A percentile compares a stretch with the other conserved stretches of the same genome.
Conservation (phyloP, 2,797 vertebrate species). For the Schizopygopsis malacanthus region DNA sequence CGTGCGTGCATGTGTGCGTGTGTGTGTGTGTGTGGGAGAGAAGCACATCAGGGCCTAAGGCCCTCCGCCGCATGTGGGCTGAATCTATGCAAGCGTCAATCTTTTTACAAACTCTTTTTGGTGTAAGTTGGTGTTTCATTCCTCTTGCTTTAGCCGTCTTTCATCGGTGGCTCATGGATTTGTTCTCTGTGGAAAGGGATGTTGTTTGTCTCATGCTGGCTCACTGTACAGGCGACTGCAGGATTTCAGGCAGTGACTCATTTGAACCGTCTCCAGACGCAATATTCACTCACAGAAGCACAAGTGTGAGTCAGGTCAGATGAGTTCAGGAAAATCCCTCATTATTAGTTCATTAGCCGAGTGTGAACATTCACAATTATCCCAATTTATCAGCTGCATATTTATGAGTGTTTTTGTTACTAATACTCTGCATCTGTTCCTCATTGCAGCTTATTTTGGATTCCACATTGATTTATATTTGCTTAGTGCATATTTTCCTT, state of each 20-base stretch:
- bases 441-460: neutral
- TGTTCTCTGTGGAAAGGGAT: slow-evolving; percentile 4
- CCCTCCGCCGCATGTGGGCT: slow-evolving; percentile 47
- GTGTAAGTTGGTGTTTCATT: neutral
- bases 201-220: neutral
- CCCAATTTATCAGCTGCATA: neutral
- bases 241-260: neutral
- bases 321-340: neutral
- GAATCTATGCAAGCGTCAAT: slow-evolving; percentile 23
- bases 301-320: neutral
- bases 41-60: slow-evolving; percentile 45
- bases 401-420: neutral
- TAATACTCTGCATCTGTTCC: neutral
- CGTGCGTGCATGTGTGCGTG: slow-evolving; percentile 21
- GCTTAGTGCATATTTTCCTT: neutral
- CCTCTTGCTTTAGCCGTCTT: neutral
- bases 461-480: too few relatives aligned
- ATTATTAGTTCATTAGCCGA: neutral
- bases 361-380: neutral
- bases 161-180: neutral
- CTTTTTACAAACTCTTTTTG: neutral
- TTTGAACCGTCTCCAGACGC: neutral
- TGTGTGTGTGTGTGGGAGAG: slow-evolving; percentile 24
- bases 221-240: neutral
- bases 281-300: slow-evolving; percentile 5